Evolutionary conservation across 2,888 invertebrate species (phyloP).

Genomic region (Endotricha flammealis): DNA sequence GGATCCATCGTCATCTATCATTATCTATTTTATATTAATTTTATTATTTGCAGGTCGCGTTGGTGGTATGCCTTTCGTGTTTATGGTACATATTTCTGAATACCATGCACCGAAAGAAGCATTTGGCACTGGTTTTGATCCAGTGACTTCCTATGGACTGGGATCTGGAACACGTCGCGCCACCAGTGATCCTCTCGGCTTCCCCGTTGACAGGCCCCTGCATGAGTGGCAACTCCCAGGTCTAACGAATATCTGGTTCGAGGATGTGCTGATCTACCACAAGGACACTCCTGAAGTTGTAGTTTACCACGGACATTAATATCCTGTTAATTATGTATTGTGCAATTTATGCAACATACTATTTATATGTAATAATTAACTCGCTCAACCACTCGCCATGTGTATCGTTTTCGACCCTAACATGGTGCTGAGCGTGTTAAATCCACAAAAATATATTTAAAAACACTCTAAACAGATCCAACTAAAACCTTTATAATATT

Average conservation of each 20-base stretch:
- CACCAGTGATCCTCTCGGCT: constrained; percentile 72
- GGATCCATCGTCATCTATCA: too few species aligned
- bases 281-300: constrained; percentile 57
- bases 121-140: constrained; percentile 58
- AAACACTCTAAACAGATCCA: too few species aligned
- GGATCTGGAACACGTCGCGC: constrained; percentile 62
- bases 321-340: too few species aligned
- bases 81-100: constrained; percentile 79
- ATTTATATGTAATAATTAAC: too few species aligned
- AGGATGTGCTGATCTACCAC: constrained; percentile 74
- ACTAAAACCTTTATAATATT: too few species aligned
- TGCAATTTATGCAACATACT: too few species aligned
- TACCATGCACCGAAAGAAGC: constrained; percentile 58
- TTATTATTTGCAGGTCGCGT: constrained; percentile 42
- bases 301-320: constrained; percentile 16
- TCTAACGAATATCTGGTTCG: constrained; percentile 65
- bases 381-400: too few species aligned
- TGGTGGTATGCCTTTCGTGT: constrained; percentile 79
- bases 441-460: too few species aligned
- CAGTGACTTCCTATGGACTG: constrained; percentile 69
- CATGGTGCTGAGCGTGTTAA: too few species aligned
- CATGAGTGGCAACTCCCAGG: constrained; percentile 45
- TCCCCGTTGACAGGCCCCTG: constrained; percentile 76
- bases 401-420: too few species aligned
- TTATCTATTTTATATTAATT: too few species aligned